phyloP scores from a whole-genome alignment of 1,140 invertebrate genomes.

The Cydia fagiglandana region DNA sequence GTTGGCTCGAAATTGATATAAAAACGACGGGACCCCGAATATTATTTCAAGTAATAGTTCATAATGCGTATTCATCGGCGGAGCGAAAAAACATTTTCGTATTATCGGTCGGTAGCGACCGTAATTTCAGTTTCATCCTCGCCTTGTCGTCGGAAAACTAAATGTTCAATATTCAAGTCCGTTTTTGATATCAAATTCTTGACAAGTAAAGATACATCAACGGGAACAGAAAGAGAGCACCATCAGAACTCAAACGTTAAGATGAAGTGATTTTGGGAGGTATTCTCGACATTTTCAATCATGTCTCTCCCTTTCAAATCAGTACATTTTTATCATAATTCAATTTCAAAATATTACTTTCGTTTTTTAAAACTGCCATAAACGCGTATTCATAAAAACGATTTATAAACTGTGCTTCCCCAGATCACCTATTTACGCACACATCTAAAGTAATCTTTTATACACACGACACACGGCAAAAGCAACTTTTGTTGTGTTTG shows the following conservation, averaged over 20 bases:
- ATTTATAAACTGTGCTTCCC: no score
- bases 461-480: no score
- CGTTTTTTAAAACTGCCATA: background rate
- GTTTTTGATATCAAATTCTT: slow-evolving; percentile 48
- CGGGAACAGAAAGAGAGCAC: slow-evolving; percentile 14
- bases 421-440: no score
- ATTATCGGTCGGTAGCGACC: background rate
- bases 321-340: background rate
- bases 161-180: background rate
- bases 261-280: slow-evolving; percentile 47
- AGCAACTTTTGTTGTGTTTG: no score
- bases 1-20: slow-evolving; percentile 44
- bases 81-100: background rate
- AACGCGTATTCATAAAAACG: background rate
- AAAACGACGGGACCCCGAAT: slow-evolving; percentile 36
- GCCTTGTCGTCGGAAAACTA: background rate
- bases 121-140: background rate
- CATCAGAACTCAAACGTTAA: slow-evolving; percentile 29
- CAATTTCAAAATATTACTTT: background rate
- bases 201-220: slow-evolving; percentile 27
- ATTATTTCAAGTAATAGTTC: background rate
- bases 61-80: background rate
- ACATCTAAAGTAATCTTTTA: no score
- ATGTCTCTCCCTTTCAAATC: slow-evolving; percentile 38
- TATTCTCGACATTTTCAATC: slow-evolving; percentile 57